A percentile compares a stretch with the other conserved stretches of the same genome.
Evolutionary conservation across 2,797 vertebrate species (phyloP).

Genomic region (Spondyliosoma cantharus): DNA sequence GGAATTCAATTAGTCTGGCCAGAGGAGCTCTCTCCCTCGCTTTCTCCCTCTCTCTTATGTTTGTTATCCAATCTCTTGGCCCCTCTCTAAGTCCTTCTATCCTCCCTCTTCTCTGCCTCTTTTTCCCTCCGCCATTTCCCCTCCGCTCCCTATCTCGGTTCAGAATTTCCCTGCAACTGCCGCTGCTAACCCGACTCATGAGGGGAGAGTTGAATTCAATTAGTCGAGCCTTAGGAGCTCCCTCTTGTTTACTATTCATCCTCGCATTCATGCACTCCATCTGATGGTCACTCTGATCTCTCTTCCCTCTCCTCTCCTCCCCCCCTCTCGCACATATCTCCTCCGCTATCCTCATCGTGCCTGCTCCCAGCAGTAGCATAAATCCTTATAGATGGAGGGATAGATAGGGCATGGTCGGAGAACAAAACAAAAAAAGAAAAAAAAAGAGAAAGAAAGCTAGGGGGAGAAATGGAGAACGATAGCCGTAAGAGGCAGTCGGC

Average conservation of each 20-base stretch:
- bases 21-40: slow-evolving; percentile 50
- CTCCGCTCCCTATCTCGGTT: slow-evolving; percentile 21
- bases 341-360: slow-evolving; percentile 19
- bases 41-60: slow-evolving; percentile 45
- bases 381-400: slow-evolving; percentile 67
- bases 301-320: not conserved
- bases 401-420: slow-evolving; percentile 34
- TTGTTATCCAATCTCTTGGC: slow-evolving; percentile 67
- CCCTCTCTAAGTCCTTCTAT: slow-evolving; percentile 39
- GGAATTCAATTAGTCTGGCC: slow-evolving; percentile 81
- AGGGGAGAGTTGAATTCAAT: slow-evolving; percentile 65
- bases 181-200: slow-evolving; percentile 35
- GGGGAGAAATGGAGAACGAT: slow-evolving; percentile 55
- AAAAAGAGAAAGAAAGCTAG: slow-evolving; percentile 18
- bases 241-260: slow-evolving; percentile 67
- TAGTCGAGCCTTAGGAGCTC: slow-evolving; percentile 58
- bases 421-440: slow-evolving; percentile 9
- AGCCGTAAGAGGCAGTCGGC: slow-evolving; percentile 63
- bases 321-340: slow-evolving; percentile 25
- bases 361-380: slow-evolving; percentile 49
- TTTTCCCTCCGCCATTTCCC: not conserved
- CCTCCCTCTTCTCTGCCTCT: not conserved
- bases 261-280: slow-evolving; percentile 49
- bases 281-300: slow-evolving; percentile 58
- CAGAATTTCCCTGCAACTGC: slow-evolving; percentile 50